Evolutionary conservation across 2,888 invertebrate genomes (phyloP), one percentile per base, ranked within the genome.

Genomic region (Teleogryllus oceanicus): DNA sequence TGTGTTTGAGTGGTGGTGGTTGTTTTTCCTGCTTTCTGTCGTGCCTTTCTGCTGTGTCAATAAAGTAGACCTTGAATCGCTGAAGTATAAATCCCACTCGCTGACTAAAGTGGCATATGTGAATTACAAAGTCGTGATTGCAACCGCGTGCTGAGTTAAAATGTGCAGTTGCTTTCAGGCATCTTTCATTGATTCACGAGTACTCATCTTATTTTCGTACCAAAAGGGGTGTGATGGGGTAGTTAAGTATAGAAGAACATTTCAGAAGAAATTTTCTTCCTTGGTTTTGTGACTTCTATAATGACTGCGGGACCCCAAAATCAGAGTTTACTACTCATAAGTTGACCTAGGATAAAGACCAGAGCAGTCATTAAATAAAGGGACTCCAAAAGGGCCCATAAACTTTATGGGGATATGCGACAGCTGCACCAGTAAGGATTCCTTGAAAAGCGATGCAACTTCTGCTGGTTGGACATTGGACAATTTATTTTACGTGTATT

Each of bases 71-170:
- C 62, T 62, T 62, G 62, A 11, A 62, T 62, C 62, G 62, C 62
- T 18, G 62, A 62, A 62, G 62, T 62, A 62, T 62, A 62, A 62
- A 62, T 62, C n/a, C 62, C 62, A 62, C 62, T 62, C n/a, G 16
- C n/a, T 13, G 13, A 16, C 62, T n/a, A 62, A 13, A 18, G 62
- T 18, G 62, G n/a, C 13, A 62, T 18, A 18, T n/a, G 62, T 62
- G 62, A 62, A 13, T 62, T 37, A 37, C 37, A 37, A 37, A 37
- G 37, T 37, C 37, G 37, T 37, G 37, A 37, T 37, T 37, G 37
- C 37, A 37, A 5, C 8, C 37, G 37, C 37, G 37, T 37, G 37
- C 37, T 5, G 37, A 5, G 37, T 37, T 37, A 37, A 37, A 37
- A 37, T 37, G 37, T 37, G 37, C 37, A 37, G 37, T 37, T 37